These are phyloP conservation scores for Phenganax marumi DNA, from an alignment of 92 coral and sea anemone species.

Conservation along the genomic window DNA sequence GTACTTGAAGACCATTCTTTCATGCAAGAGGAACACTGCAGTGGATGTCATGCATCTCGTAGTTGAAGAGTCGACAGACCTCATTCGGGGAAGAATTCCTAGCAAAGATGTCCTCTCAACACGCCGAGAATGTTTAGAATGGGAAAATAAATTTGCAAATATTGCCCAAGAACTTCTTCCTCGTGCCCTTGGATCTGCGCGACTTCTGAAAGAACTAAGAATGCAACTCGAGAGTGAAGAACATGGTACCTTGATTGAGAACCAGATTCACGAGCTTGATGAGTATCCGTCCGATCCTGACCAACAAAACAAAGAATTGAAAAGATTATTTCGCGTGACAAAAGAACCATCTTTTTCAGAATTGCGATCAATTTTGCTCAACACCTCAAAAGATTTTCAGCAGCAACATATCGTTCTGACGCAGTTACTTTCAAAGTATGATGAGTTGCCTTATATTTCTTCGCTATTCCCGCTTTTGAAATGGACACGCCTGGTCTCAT, in stretches of 20 bases:
- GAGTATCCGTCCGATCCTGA: slow-evolving; percentile 16
- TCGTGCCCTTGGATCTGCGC: slow-evolving; percentile 2
- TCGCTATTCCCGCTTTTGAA: slow-evolving; percentile 16
- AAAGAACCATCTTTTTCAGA: slow-evolving; percentile 31
- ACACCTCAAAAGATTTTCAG: slow-evolving; percentile 30
- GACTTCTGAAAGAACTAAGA: slow-evolving; percentile 10
- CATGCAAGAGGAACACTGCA: slow-evolving; percentile 65
- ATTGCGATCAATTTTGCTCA: slow-evolving; percentile 28
- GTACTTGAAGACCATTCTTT: slow-evolving; percentile 56
- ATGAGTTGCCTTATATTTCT: slow-evolving; percentile 13
- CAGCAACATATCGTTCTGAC: slow-evolving; percentile 29
- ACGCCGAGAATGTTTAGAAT: slow-evolving; percentile 10
- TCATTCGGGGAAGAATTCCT: slow-evolving; percentile 17
- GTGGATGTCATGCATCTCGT: slow-evolving; percentile 67
- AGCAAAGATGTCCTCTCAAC: slow-evolving; percentile 29
- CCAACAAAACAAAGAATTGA: slow-evolving; percentile 8
- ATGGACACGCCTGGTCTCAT: slow-evolving; percentile 31
- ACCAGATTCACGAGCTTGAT: slow-evolving; percentile 34
- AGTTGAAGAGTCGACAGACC: slow-evolving; percentile 52
- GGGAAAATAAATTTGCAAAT: slow-evolving; percentile 50
- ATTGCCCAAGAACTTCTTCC: slow-evolving; percentile 34
- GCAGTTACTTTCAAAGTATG: slow-evolving; percentile 23
- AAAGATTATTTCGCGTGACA: slow-evolving; percentile 43
- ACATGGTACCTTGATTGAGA: slow-evolving; percentile 10
- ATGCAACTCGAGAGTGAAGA: background rate